These are phyloP conservation scores for Falco peregrinus DNA, from an alignment of 2,797 vertebrate species.

Conservation along the genomic window DNA sequence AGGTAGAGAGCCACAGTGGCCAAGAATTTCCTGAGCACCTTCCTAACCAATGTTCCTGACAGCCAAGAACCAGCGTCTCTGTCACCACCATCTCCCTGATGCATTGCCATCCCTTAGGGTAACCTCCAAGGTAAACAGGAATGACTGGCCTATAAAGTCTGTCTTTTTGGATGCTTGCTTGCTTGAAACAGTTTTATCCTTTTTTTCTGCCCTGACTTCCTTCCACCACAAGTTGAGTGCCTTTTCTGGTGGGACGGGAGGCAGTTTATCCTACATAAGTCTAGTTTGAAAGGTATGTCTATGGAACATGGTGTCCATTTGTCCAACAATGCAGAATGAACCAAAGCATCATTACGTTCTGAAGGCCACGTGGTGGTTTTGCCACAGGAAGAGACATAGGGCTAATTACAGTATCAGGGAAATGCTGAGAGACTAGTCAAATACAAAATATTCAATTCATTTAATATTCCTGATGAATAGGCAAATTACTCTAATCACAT, in stretches of 20 bases:
- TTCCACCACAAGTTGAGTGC: rapidly evolving
- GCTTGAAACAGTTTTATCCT: neutral
- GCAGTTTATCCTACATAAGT: neutral
- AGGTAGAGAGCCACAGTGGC: neutral
- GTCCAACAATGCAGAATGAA: neutral
- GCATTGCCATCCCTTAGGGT: neutral
- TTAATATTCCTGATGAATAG: slow-evolving; percentile 79
- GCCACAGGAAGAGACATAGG: slow-evolving; percentile 24
- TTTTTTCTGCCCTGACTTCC: neutral
- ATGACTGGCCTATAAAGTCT: neutral
- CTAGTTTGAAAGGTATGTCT: neutral
- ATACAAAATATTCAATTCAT: slow-evolving; percentile 78
- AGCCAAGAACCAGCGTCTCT: neutral
- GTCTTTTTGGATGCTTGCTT: neutral
- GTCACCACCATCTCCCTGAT: neutral
- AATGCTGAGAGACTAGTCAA: slow-evolving; percentile 68
- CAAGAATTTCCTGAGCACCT: neutral
- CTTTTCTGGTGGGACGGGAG: neutral
- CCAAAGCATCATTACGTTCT: neutral
- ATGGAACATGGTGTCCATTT: neutral
- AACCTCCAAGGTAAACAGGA: neutral
- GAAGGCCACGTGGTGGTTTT: neutral
- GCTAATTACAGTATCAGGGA: slow-evolving; percentile 74
- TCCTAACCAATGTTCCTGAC: neutral
- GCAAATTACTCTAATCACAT: slow-evolving; percentile 80